These are phyloP conservation scores for Phortica okadai DNA, from an alignment of 2,888 invertebrate species.

Conservation along the genomic window DNA sequence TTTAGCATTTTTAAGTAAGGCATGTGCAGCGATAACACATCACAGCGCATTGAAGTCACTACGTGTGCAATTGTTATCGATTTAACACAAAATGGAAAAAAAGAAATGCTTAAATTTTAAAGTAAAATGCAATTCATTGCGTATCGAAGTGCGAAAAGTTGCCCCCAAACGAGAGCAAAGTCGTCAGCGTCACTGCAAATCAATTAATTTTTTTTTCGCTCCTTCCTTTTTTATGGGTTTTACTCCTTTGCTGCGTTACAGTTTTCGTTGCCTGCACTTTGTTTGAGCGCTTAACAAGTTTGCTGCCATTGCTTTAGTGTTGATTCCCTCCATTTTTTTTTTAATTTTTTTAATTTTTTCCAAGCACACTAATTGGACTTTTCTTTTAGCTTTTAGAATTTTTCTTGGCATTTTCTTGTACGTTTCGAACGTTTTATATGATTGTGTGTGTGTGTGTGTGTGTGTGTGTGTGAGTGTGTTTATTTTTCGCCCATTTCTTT, in stretches of 20 bases:
- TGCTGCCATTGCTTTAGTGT: slow-evolving; percentile 36
- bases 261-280: background rate
- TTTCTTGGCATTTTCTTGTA: slow-evolving; percentile 12
- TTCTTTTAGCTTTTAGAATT: slow-evolving; percentile 25
- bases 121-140: too few species aligned
- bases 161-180: background rate
- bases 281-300: slow-evolving; percentile 17
- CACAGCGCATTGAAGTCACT: too few species aligned
- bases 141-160: too few species aligned
- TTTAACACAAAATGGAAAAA: too few species aligned
- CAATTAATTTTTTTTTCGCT: slow-evolving; percentile 4
- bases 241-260: background rate
- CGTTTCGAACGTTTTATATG: background rate
- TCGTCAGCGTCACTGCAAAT: background rate
- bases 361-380: slow-evolving; percentile 26
- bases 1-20: too few species aligned
- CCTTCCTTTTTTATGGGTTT: background rate
- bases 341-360: background rate
- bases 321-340: background rate
- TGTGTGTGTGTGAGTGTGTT: too few species aligned
- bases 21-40: too few species aligned
- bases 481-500: background rate
- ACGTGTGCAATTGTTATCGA: slow-evolving; percentile 47
- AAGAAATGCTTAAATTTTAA: too few species aligned
- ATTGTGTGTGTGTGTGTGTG: background rate